Evolutionary conservation across 2,797 vertebrate species (phyloP), one percentile per base, ranked within the genome.

Genomic region (Eurystomus glaucurus): DNA sequence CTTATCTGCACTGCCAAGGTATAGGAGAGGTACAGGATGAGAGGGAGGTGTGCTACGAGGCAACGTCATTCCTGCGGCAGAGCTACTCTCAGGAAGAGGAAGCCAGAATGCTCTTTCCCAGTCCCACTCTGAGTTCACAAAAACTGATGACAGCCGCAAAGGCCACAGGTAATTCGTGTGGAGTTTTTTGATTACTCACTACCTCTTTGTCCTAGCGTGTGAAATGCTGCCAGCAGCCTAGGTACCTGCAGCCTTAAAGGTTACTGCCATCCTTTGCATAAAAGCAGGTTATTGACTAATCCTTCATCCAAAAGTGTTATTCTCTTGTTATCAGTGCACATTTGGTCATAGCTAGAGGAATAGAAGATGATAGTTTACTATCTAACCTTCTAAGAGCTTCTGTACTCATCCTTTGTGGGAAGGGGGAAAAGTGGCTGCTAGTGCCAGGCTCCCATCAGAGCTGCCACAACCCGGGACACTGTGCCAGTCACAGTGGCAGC

Each of bases 21-120:
- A 50, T 92, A 41, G 95, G 96, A 80, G 97, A 95, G 25, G 87
- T 98, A 94, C 98, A 94, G 91, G 98, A 97, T 0, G 98, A 99
- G 69, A 97, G 91, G 92, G 98, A 98, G 89, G 95, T 97, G 66
- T 98, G 98, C 97, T 98, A 97, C 61, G 96, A 98, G 92, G 98
- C 98, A 28, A 96, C 98, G 71, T 98, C 98, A 25, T 98, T 98
- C 33, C 97, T 98, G 94, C 98, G 52, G 88, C 98, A 98, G 75
- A 87, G 80, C 26, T 98, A 87, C 94, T 97, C 98, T 88, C 97
- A 78, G 41, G 98, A 98, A 88, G 98, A 99, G 71, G 99, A 98
- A 22, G 88, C 97, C 23, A 90, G 97, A 78, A 97, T 98, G 85
- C 93, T 99, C 95, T 99, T 99, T 91, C 97, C 97, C 62, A 95